Percentiles rank a stretch among this genome's conserved stretches.
These are phyloP conservation scores for Cotesia typhae DNA, from an alignment of 1,140 invertebrate species.

Conservation along the genomic window DNA sequence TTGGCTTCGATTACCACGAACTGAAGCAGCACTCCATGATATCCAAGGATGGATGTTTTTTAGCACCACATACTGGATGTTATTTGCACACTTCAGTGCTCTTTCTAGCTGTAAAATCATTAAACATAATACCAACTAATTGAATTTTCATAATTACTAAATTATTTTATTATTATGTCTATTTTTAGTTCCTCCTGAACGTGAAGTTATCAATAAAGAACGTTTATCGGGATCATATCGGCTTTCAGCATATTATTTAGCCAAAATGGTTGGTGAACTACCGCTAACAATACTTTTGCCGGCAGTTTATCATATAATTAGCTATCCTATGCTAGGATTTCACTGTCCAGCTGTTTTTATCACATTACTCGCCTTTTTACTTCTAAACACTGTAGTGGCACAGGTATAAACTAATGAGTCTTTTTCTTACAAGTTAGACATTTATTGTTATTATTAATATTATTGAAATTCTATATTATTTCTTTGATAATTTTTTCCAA, in stretches of 20 bases:
- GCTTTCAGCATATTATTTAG: slow-evolving; percentile 85
- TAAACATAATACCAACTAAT: background rate
- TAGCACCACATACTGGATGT: slow-evolving; percentile 87
- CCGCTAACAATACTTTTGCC: slow-evolving; percentile 81
- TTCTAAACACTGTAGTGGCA: slow-evolving; percentile 81
- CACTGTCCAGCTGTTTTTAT: slow-evolving; percentile 74
- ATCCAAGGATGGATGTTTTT: slow-evolving; percentile 90
- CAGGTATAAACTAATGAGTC: slow-evolving; percentile 64
- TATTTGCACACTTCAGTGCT: slow-evolving; percentile 84
- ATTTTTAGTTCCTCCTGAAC: slow-evolving; percentile 79
- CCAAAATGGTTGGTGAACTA: slow-evolving; percentile 86
- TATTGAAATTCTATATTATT: background rate
- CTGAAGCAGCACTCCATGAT: slow-evolving; percentile 79
- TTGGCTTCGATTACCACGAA: slow-evolving; percentile 81
- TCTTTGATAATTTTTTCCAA: no score
- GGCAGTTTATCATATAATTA: slow-evolving; percentile 81
- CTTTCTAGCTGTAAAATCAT: slow-evolving; percentile 75
- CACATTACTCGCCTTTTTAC: slow-evolving; percentile 76
- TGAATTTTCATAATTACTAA: background rate
- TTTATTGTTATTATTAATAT: background rate
- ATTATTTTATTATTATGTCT: background rate
- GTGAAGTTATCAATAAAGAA: slow-evolving; percentile 86
- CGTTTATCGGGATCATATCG: slow-evolving; percentile 82
- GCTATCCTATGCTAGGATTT: slow-evolving; percentile 80
- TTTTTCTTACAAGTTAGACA: background rate